Evolutionary conservation across 2,888 invertebrate genomes (phyloP).

Genomic region (Brachypterus glaber): DNA sequence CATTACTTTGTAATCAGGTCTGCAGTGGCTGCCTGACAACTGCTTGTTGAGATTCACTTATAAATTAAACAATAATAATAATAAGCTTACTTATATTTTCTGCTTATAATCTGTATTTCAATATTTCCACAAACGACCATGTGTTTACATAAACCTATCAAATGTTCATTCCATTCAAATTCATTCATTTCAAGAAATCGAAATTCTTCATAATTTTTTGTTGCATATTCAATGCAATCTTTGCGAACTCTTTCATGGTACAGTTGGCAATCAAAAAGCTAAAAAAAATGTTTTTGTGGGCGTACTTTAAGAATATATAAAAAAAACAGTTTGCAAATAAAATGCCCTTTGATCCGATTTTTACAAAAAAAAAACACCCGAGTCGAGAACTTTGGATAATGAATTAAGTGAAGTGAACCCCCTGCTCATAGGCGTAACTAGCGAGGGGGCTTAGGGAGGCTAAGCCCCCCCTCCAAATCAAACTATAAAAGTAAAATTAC

Average conservation of each 20-base stretch:
- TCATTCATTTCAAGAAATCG: conserved; percentile 37
- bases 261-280: conserved; percentile 55
- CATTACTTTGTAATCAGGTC: no score
- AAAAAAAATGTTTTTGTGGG: conserved; percentile 18
- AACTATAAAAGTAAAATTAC: no score
- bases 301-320: not conserved
- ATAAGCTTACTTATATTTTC: conserved; percentile 31
- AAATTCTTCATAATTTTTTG: conserved; percentile 50
- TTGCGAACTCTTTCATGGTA: conserved; percentile 65
- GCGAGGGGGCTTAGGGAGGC: no score
- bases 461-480: no score
- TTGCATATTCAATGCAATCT: conserved; percentile 66
- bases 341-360: no score
- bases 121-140: conserved; percentile 37
- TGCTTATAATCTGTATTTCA: conserved; percentile 36
- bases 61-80: not conserved
- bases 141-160: conserved; percentile 35
- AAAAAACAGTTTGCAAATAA: no score
- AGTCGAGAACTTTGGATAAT: no score
- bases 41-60: no score
- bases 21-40: no score
- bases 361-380: no score
- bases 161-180: conserved; percentile 29
- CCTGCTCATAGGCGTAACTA: no score
- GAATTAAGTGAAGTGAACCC: no score